These are phyloP conservation scores for Delphinus delphis DNA, from an alignment of 2,113 vertebrate species.

Conservation along the genomic window DNA sequence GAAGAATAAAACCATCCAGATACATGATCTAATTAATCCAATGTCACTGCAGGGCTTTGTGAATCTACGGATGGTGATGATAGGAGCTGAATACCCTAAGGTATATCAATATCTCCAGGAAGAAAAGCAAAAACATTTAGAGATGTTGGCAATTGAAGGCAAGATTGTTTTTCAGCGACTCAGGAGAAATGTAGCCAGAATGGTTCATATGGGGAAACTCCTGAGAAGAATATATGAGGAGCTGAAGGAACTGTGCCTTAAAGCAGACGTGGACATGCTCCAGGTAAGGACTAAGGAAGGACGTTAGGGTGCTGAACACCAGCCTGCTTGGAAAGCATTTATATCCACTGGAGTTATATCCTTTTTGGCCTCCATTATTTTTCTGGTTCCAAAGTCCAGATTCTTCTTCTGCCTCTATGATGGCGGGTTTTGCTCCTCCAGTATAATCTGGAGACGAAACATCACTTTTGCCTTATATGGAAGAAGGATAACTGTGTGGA, in stretches of 20 bases:
- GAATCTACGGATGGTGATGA: neutral
- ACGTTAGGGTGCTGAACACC: neutral
- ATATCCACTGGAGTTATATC: neutral
- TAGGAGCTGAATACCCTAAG: constrained; percentile 31
- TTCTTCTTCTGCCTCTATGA: neutral
- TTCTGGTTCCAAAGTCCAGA: neutral
- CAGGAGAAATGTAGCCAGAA: neutral
- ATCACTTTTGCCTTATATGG: neutral
- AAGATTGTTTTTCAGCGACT: neutral
- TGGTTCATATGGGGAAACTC: neutral
- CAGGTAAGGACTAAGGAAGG: neutral
- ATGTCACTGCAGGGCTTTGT: neutral
- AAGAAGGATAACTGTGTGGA: neutral
- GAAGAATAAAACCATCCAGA: neutral
- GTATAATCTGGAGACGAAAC: neutral
- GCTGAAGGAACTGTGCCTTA: neutral
- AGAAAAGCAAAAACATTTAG: neutral
- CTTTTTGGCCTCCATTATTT: neutral
- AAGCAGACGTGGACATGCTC: neutral
- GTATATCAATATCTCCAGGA: neutral
- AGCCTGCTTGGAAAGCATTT: neutral
- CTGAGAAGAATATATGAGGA: neutral
- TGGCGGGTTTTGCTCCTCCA: neutral
- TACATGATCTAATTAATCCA: neutral
- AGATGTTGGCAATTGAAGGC: neutral